Conservation (phyloP, 2,113 vertebrate species). For the Parus major region DNA sequence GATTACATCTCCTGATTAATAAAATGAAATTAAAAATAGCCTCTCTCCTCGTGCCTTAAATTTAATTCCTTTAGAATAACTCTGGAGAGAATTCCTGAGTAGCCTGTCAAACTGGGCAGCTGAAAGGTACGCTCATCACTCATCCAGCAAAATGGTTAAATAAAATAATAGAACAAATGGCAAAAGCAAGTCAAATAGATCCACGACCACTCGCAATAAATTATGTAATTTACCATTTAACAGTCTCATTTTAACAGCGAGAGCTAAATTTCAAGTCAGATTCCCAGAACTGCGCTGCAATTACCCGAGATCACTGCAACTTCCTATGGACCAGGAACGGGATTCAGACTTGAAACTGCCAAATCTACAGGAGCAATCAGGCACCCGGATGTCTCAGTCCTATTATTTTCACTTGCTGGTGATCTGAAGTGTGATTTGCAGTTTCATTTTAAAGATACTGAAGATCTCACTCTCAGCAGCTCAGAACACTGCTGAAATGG, state of each 20-base stretch:
- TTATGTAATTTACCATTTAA: slow-evolving; percentile 30
- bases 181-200: slow-evolving; percentile 39
- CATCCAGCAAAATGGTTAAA: background rate
- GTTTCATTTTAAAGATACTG: slow-evolving; percentile 8
- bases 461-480: background rate
- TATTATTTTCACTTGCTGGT: slow-evolving; percentile 1
- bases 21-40: background rate
- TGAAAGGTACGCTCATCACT: slow-evolving; percentile 19
- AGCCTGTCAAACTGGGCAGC: background rate
- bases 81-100: background rate
- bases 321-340: background rate
- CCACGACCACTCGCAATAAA: background rate
- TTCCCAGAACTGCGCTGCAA: slow-evolving; percentile 34
- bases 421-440: slow-evolving; percentile 20
- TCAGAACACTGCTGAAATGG: background rate
- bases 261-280: slow-evolving; percentile 22
- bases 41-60: background rate
- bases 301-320: background rate
- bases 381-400: slow-evolving; percentile 2
- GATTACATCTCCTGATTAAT: background rate
- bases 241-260: background rate
- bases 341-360: background rate
- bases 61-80: background rate
- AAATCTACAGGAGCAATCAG: background rate
- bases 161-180: slow-evolving; percentile 40